A percentile compares a stretch with the other conserved stretches of the same genome.
These are phyloP conservation scores for Orchesella flavescens DNA, from an alignment of 2,888 invertebrate genomes.

Conservation along the genomic window DNA sequence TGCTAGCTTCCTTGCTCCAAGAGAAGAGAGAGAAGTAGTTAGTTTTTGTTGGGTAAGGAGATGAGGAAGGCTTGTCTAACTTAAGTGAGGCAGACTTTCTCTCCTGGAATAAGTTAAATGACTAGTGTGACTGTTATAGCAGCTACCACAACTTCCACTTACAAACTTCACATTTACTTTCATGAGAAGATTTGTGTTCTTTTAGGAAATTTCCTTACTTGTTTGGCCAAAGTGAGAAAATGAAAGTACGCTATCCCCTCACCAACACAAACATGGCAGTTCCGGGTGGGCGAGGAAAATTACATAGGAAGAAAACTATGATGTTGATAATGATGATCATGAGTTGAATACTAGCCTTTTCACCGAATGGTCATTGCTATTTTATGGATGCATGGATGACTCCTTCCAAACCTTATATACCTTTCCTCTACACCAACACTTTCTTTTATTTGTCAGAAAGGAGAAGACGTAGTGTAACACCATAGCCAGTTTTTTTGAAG, in stretches of 20 bases:
- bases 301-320: slow-evolving; percentile 34
- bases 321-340: slow-evolving; percentile 56
- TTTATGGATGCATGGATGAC: slow-evolving; percentile 57
- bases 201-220: slow-evolving; percentile 17
- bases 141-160: slow-evolving; percentile 60
- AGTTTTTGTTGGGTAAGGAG: slow-evolving; percentile 38
- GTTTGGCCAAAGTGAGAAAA: slow-evolving; percentile 48
- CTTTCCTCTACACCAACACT: background rate
- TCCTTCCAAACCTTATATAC: slow-evolving; percentile 3
- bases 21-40: slow-evolving; percentile 16
- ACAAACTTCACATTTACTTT: slow-evolving; percentile 61
- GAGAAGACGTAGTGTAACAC: background rate
- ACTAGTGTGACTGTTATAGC: slow-evolving; percentile 58
- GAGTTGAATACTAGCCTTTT: slow-evolving; percentile 52
- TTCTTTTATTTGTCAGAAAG: background rate
- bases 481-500: slow-evolving; percentile 7
- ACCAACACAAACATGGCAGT: slow-evolving; percentile 46
- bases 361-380: slow-evolving; percentile 53
- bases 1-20: background rate
- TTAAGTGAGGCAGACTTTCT: slow-evolving; percentile 52
- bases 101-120: slow-evolving; percentile 53
- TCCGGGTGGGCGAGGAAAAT: slow-evolving; percentile 51
- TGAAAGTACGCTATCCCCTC: slow-evolving; percentile 27
- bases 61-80: slow-evolving; percentile 53
- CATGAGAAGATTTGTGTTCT: slow-evolving; percentile 55